phyloP scores from a whole-genome alignment of 2,113 vertebrate genomes.

The Gymnorhina tibicen region DNA sequence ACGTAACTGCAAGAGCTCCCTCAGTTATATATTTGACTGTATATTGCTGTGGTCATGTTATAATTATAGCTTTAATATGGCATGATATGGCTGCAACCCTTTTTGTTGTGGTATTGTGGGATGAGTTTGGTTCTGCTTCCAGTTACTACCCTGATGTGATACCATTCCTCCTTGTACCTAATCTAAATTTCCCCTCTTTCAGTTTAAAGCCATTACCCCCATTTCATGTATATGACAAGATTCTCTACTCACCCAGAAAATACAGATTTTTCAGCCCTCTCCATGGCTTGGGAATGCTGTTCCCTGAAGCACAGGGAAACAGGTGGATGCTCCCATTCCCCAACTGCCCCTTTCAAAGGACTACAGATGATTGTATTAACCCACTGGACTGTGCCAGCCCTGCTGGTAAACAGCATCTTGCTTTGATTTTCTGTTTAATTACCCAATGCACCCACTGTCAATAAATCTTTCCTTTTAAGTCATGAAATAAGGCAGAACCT shows the following conservation, averaged over 20 bases:
- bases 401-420: not conserved
- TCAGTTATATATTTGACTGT: accelerated
- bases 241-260: not conserved
- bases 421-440: slow-evolving; percentile 20
- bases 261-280: not conserved
- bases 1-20: not conserved
- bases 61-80: no score
- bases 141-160: not conserved
- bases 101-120: not conserved
- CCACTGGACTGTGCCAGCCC: not conserved
- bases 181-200: not conserved
- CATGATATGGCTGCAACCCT: not conserved
- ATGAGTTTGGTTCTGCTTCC: not conserved
- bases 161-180: not conserved
- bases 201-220: not conserved
- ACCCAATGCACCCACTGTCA: not conserved
- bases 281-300: not conserved
- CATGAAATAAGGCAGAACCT: not conserved
- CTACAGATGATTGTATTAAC: not conserved
- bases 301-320: not conserved
- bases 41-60: not conserved
- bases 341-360: not conserved
- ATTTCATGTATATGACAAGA: not conserved
- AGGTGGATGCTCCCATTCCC: not conserved
- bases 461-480: not conserved